Percentiles rank a stretch among this genome's conserved stretches.
These are phyloP conservation scores for Lynx canadensis DNA, from an alignment of 2,113 vertebrate genomes.

Conservation along the genomic window DNA sequence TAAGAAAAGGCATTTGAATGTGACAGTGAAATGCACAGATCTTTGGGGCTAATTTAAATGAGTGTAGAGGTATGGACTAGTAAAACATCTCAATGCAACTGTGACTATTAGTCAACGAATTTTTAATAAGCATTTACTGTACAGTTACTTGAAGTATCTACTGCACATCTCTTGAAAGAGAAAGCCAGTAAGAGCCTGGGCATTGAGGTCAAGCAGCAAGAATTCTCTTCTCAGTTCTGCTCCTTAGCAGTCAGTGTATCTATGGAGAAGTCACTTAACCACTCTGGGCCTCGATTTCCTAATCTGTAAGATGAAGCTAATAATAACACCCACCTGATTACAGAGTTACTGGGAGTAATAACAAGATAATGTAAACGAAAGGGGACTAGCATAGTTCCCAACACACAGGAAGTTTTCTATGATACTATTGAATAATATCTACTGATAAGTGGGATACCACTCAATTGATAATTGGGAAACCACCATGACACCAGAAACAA, in stretches of 20 bases:
- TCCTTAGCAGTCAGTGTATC: background rate
- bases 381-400: background rate
- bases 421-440: background rate
- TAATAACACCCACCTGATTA: background rate
- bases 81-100: background rate
- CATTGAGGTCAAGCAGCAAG: background rate
- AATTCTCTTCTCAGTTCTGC: background rate
- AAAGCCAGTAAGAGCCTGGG: background rate
- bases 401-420: background rate
- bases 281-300: background rate
- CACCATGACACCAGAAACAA: background rate
- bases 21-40: background rate
- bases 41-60: background rate
- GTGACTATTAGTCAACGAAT: background rate
- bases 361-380: background rate
- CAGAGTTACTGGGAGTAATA: background rate
- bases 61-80: background rate
- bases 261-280: background rate
- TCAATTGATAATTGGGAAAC: background rate
- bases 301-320: background rate
- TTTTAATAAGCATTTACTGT: background rate
- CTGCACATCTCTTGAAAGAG: background rate
- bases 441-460: background rate
- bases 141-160: background rate
- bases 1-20: background rate